These are phyloP conservation scores for Prenolepis imparis DNA, from an alignment of 2,888 invertebrate genomes.

Conservation along the genomic window DNA sequence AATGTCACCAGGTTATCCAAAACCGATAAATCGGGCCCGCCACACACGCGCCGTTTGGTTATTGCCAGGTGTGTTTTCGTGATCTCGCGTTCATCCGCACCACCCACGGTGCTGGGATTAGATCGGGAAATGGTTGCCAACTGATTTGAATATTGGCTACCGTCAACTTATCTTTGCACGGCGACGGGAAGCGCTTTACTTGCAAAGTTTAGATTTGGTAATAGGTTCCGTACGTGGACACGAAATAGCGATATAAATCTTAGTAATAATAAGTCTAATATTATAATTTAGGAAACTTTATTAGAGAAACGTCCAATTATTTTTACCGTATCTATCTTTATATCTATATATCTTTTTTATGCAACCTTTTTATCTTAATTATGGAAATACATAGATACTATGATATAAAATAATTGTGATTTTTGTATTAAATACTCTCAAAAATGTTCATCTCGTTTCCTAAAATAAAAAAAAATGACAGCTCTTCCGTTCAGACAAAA, in stretches of 20 bases:
- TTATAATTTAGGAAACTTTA: neutral
- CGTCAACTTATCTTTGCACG: constrained; percentile 67
- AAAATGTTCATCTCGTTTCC: neutral
- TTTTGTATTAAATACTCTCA: neutral
- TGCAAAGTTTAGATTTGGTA: constrained; percentile 66
- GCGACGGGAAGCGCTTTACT: constrained; percentile 63
- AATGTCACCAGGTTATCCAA: constrained; percentile 73
- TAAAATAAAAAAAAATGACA: neutral
- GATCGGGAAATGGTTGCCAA: constrained; percentile 76
- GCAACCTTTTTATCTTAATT: neutral
- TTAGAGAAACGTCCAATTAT: neutral
- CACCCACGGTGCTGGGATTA: constrained; percentile 67
- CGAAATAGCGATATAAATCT: neutral
- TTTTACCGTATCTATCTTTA: neutral
- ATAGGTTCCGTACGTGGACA: constrained; percentile 21
- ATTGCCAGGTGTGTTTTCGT: constrained; percentile 71
- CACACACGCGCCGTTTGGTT: constrained; percentile 48
- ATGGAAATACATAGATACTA: neutral
- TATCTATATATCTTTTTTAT: too few species aligned
- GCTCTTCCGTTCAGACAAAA: neutral
- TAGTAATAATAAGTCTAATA: neutral
- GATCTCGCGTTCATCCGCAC: constrained; percentile 56
- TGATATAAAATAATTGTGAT: neutral
- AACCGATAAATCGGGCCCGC: constrained; percentile 73
- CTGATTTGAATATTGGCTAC: constrained; percentile 76